phyloP scores from a whole-genome alignment of 2,888 invertebrate species.

The Catonia carolina region DNA sequence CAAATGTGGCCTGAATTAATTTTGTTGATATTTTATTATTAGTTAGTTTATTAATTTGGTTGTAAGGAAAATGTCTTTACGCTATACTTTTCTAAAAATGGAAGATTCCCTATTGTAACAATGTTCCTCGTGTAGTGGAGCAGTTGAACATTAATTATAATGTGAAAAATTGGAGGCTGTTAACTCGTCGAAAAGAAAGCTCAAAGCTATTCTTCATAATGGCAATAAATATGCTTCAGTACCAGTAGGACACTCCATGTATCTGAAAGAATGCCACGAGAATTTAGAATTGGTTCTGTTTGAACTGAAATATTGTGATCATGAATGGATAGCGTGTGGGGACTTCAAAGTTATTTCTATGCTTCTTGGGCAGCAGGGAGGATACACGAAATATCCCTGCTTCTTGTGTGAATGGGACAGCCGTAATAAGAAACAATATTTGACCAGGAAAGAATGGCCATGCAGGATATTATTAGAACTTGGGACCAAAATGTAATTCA shows the following conservation, averaged over 20 bases:
- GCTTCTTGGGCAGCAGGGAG: constrained; percentile 36
- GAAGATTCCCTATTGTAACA: too few species aligned
- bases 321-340: constrained; percentile 33
- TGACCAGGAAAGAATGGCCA: constrained; percentile 31
- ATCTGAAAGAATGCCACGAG: constrained; percentile 33
- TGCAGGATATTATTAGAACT: constrained; percentile 19
- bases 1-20: too few species aligned
- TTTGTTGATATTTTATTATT: too few species aligned
- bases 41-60: too few species aligned
- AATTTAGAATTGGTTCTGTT: constrained; percentile 32
- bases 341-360: constrained; percentile 34
- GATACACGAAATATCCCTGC: constrained; percentile 35
- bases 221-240: constrained; percentile 37
- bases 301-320: constrained; percentile 30
- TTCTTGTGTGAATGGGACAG: constrained; percentile 37
- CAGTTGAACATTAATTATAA: constrained; percentile 21
- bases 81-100: too few species aligned
- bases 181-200: constrained; percentile 35
- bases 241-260: constrained; percentile 35
- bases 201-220: constrained; percentile 36
- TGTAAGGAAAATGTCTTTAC: too few species aligned
- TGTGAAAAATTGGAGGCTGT: constrained; percentile 34
- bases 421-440: constrained; percentile 33
- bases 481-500: too few species aligned
- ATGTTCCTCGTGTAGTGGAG: too few species aligned